Conservation (phyloP, 1,140 invertebrate genomes). For the Chrysopa pallens region DNA sequence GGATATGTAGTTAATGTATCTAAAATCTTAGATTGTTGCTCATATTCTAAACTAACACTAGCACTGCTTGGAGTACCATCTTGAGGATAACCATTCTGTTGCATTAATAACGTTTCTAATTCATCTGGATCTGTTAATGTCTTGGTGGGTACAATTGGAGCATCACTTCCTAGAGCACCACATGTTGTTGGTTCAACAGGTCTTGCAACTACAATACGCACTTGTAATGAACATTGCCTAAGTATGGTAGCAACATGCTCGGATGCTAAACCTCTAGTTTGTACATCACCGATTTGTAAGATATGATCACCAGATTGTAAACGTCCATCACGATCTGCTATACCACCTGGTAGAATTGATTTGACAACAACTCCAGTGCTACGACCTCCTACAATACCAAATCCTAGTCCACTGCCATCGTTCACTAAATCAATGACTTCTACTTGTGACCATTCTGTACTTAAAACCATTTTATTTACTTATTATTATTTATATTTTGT, state of each 20-base stretch:
- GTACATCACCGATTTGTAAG: conserved; percentile 84
- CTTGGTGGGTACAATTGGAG: conserved; percentile 63
- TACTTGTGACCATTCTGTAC: conserved; percentile 82
- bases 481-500: background rate
- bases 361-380: conserved; percentile 96
- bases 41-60: too few relatives aligned
- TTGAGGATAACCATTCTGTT: conserved; percentile 40
- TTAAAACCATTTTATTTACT: conserved; percentile 48
- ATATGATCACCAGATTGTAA: conserved; percentile 87
- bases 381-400: conserved; percentile 86
- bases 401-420: conserved; percentile 60
- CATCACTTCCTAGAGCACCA: conserved; percentile 22
- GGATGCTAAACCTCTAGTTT: conserved; percentile 75
- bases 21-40: too few relatives aligned
- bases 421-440: conserved; percentile 79
- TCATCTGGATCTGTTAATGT: conserved; percentile 65
- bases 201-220: conserved; percentile 78
- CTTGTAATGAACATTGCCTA: conserved; percentile 63
- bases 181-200: conserved; percentile 54
- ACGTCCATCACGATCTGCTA: conserved; percentile 76
- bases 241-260: conserved; percentile 83
- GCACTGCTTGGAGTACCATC: too few relatives aligned
- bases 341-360: conserved; percentile 77
- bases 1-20: too few relatives aligned
- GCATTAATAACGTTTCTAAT: conserved; percentile 56